phyloP scores from a whole-genome alignment of 2,797 vertebrate species.

The Acanthurus tractus region DNA sequence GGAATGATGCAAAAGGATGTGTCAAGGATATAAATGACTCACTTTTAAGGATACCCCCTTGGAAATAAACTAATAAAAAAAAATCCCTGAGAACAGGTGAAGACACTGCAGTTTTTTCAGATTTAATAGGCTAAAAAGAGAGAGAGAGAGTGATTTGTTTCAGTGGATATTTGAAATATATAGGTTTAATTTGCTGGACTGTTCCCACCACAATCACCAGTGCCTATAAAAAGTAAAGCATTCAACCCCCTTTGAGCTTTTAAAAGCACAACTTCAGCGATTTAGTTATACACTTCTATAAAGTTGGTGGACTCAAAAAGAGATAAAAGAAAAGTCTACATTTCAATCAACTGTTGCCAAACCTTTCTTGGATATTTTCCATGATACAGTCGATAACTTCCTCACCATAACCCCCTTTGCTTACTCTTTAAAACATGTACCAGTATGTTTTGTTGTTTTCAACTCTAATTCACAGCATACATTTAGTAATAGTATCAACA shows the following conservation, averaged over 20 bases:
- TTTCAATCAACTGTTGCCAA: no score
- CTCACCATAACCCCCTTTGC: background rate
- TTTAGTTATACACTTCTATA: background rate
- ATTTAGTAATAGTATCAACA: background rate
- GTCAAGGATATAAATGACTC: background rate
- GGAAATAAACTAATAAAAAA: background rate
- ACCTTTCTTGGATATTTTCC: background rate
- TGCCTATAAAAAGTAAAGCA: background rate
- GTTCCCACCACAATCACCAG: background rate
- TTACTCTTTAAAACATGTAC: background rate
- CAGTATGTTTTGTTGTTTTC: background rate
- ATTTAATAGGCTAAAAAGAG: background rate
- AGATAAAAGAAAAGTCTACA: no score
- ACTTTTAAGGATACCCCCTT: no score
- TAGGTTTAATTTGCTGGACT: background rate
- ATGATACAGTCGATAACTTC: background rate
- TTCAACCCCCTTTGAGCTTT: background rate
- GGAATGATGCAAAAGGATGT: slow-evolving; percentile 1
- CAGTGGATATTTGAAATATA: background rate
- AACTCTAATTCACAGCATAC: background rate
- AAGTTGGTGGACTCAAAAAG: background rate
- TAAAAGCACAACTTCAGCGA: background rate
- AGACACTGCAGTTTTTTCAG: background rate
- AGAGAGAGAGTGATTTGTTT: background rate
- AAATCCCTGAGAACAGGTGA: slow-evolving; percentile 3